Evolutionary conservation across 2,113 vertebrate genomes (phyloP), one percentile per base, ranked within the genome.

Genomic region (Chloropsis cyanopogon): DNA sequence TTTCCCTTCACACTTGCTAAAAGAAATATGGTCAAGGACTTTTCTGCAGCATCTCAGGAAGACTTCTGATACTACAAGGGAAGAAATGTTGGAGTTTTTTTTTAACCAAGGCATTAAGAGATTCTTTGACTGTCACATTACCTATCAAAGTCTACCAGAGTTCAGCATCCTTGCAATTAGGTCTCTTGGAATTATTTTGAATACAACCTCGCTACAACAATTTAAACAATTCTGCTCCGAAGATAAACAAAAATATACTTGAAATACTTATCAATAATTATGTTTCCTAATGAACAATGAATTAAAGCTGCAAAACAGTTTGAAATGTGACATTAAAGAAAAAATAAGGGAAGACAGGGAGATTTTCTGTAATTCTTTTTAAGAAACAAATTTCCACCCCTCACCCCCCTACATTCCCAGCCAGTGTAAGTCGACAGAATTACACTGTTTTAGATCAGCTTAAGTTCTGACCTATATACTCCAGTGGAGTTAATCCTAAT

Each of bases 381-480:
- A 54, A 82, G 76, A 80, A 92, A 81, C 3, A n/a, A 89, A 84
- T 20, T 29, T 24, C 35, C 14, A 66, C 28, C 6, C 35, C 26
- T 9, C 0, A 0, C 16, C 37, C 18, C 50, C 20, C 37, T n/a
- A 52, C 64, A 68, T 88, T 95, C 88, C 86, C 80, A 90, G 80
- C 28, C 82, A 77, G 66, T 21, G 28, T 89, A 91, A 91, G 11
- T 77, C 6, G 0, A 68, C 41, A 82, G 71, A 93, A 77, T 91
- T 89, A 91, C 75, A 90, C 54, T 33, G 22, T 0, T 93, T 85
- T 46, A 86, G 86, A 94, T 87, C 91, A 94, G 89, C 69, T 86
- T 82, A 90, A 90, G 9, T 86, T 91, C 94, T 96, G 94, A 88
- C 87, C 92, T 68, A 83, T 88, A 86, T 66, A 70, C 69, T 93